A percentile compares a stretch with the other conserved stretches of the same genome.
phyloP scores from a whole-genome alignment of 2,113 vertebrate genomes.

The Meriones unguiculatus region DNA sequence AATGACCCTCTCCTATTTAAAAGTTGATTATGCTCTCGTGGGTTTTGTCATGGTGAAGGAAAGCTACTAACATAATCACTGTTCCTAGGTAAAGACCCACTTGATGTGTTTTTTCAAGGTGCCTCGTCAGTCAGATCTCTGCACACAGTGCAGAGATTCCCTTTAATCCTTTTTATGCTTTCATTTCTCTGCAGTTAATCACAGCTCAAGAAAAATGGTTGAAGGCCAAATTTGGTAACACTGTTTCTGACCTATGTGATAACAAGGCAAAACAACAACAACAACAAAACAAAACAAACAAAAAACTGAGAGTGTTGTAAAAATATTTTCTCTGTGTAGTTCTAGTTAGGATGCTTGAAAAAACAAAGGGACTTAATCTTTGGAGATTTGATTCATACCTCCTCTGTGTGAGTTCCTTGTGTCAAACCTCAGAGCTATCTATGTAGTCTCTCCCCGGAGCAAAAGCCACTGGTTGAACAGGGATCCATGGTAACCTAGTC shows the following conservation, averaged over 20 bases:
- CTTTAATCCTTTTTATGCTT: neutral
- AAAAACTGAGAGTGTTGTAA: neutral
- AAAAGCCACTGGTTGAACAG: neutral
- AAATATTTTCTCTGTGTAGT: constrained; percentile 46
- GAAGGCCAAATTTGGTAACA: constrained; percentile 56
- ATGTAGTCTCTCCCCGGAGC: neutral
- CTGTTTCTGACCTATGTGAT: constrained; percentile 6
- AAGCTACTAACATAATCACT: neutral
- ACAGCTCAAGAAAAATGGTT: constrained; percentile 41
- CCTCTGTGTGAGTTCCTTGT: neutral
- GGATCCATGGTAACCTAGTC: neutral
- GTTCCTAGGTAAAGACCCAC: constrained; percentile 5
- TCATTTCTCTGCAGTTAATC: constrained; percentile 45
- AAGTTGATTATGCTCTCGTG: neutral
- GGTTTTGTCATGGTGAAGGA: neutral
- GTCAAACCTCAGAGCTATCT: neutral
- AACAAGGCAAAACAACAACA: neutral
- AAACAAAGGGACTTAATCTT: constrained; percentile 34
- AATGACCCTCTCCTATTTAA: neutral
- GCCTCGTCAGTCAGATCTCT: neutral
- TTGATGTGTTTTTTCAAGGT: constrained; percentile 37
- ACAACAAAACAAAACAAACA: neutral
- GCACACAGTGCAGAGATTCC: neutral
- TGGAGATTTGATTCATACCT: constrained; percentile 22
- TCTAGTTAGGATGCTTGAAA: constrained; percentile 41